Evolutionary conservation across 1,140 invertebrate genomes (phyloP), one percentile per base, ranked within the genome.

Genomic region (Macrotrachela quadricornifera): DNA sequence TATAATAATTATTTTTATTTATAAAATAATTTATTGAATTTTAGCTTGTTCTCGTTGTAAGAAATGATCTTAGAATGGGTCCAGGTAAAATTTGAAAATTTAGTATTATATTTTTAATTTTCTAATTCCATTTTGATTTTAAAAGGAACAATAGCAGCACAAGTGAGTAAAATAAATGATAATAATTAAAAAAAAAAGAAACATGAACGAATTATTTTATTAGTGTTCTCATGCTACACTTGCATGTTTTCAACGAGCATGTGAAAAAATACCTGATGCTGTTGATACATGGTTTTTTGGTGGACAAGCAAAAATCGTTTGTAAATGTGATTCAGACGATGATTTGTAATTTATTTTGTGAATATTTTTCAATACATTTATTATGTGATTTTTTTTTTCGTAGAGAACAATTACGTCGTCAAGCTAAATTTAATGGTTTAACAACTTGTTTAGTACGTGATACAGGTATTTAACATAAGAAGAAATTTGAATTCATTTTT

Each of bases 61-160:
- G 85, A 63, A 84, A 77, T 63, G 86, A 94, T 65, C 71, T 94
- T 0, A 82, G 82, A 66, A 92, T 94, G 86, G 79, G 80, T 16
- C 90, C 86, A 30, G 21, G 21, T 30, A 30, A 30, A n/a, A 30
- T 30, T 30, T 30, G 3, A 30, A 30, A 4, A 30, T 30, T 8
- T 30, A 4, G 8, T 30, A 30, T 30, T 30, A 8, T 8, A 4
- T 30, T 30, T 8, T 30, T 4, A 2, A 30, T 4, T 30, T 2
- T 4, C 8, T 30, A 8, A 30, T 30, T 8, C 8, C 8, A 2
- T 30, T 2, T 30, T 30, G 2, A 4, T 30, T 30, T 8, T 30
- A 4, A 4, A 30, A 75, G 87, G 53, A 12, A 92, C 92, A 75
- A 78, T 85, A 45, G 85, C 82, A 37, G 83, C 86, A 6, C 87